phyloP scores from a whole-genome alignment of 2,113 vertebrate species.

The Datnioides undecimradiatus region DNA sequence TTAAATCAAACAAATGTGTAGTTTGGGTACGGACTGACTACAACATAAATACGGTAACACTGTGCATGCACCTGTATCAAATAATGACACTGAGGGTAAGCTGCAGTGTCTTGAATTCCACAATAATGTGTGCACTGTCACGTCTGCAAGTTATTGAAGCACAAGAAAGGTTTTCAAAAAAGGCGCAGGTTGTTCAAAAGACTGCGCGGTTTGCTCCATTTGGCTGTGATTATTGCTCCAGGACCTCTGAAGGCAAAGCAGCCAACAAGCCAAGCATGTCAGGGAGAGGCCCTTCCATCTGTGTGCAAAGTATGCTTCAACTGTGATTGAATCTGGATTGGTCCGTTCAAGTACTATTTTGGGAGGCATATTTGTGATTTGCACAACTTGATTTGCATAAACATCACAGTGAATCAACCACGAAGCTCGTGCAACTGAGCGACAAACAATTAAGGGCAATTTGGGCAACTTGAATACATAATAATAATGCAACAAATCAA shows the following conservation, averaged over 20 bases:
- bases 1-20: not conserved
- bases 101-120: not conserved
- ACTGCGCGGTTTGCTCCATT: conserved; percentile 30
- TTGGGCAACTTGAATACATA: conserved; percentile 11
- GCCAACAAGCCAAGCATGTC: conserved; percentile 35
- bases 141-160: not conserved
- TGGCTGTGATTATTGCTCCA: conserved; percentile 42
- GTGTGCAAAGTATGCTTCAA: conserved; percentile 45
- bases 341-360: conserved; percentile 28
- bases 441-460: conserved; percentile 29
- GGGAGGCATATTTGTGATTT: conserved; percentile 28
- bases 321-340: conserved; percentile 26
- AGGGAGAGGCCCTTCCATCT: conserved; percentile 45
- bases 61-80: not conserved
- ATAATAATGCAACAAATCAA: conserved; percentile 1
- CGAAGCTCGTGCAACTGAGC: conserved; percentile 22
- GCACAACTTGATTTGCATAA: conserved; percentile 39
- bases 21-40: not conserved
- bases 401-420: conserved; percentile 18
- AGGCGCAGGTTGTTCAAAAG: conserved; percentile 10
- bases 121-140: not conserved
- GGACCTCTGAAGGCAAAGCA: conserved; percentile 24
- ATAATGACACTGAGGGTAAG: not conserved
- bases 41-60: not conserved
- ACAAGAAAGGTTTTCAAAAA: not conserved